phyloP scores from a whole-genome alignment of 2,113 vertebrate species.

The Sakesphorus luctuosus region DNA sequence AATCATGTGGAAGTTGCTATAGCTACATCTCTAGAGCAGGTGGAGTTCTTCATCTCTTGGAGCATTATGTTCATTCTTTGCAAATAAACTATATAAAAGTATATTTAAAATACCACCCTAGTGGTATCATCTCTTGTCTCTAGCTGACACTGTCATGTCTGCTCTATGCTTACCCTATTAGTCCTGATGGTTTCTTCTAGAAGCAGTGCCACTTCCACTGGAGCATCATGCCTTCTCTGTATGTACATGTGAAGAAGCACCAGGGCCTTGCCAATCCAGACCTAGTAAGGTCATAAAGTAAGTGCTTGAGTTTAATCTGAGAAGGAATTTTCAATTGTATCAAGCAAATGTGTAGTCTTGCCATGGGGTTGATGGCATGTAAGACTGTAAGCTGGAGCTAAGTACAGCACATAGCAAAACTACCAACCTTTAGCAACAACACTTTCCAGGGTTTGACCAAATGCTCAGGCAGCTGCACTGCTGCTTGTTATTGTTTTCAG shows the following conservation, averaged over 20 bases:
- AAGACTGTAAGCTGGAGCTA: neutral
- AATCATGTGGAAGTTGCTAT: constrained; percentile 66
- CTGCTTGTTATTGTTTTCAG: neutral
- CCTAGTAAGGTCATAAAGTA: neutral
- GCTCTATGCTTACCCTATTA: neutral
- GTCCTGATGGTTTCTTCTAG: neutral
- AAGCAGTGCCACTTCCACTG: neutral
- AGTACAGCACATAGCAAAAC: neutral
- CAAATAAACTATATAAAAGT: constrained; percentile 10
- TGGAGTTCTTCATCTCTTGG: constrained; percentile 40
- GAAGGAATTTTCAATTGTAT: neutral
- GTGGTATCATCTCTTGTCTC: neutral
- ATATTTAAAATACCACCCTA: constrained; percentile 18
- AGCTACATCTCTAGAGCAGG: constrained; percentile 64
- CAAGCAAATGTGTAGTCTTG: neutral
- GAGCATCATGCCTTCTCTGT: neutral
- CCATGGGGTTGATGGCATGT: neutral
- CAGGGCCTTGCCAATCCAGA: neutral
- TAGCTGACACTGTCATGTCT: neutral
- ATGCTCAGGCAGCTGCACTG: neutral
- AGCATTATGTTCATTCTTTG: constrained; percentile 49
- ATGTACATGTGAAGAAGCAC: neutral
- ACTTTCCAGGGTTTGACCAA: neutral
- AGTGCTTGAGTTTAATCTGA: neutral
- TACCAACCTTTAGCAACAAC: neutral